phyloP scores from a whole-genome alignment of 2,888 invertebrate species.

The Dichetophora obliterata region DNA sequence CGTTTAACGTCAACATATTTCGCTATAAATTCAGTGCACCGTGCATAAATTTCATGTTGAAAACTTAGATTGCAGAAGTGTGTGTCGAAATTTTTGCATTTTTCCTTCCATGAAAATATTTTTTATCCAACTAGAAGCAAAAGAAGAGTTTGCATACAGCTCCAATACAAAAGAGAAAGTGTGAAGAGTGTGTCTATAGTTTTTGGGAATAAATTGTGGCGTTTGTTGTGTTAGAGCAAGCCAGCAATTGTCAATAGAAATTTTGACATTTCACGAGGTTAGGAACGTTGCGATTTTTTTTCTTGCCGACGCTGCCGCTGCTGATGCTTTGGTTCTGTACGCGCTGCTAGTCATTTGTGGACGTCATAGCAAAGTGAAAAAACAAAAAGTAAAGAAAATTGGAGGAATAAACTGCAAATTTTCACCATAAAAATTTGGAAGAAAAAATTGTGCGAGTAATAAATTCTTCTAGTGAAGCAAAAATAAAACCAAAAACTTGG shows the following conservation, averaged over 20 bases:
- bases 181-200: slow-evolving; percentile 28
- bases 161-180: background rate
- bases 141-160: background rate
- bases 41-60: background rate
- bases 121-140: slow-evolving; percentile 6
- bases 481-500: background rate
- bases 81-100: slow-evolving; percentile 16
- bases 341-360: slow-evolving; percentile 23
- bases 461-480: background rate
- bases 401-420: background rate
- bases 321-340: background rate
- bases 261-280: slow-evolving; percentile 34
- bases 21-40: background rate
- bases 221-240: background rate
- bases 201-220: background rate
- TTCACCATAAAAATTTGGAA: slow-evolving; percentile 19
- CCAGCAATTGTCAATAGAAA: background rate
- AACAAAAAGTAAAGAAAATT: slow-evolving; percentile 21
- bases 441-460: background rate
- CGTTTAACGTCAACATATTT: background rate
- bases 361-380: slow-evolving; percentile 16
- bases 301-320: background rate
- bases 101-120: slow-evolving; percentile 9
- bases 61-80: slow-evolving; percentile 5
- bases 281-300: slow-evolving; percentile 27